These are phyloP conservation scores for Ellobius talpinus DNA, from an alignment of 2,113 vertebrate genomes.

Conservation along the genomic window DNA sequence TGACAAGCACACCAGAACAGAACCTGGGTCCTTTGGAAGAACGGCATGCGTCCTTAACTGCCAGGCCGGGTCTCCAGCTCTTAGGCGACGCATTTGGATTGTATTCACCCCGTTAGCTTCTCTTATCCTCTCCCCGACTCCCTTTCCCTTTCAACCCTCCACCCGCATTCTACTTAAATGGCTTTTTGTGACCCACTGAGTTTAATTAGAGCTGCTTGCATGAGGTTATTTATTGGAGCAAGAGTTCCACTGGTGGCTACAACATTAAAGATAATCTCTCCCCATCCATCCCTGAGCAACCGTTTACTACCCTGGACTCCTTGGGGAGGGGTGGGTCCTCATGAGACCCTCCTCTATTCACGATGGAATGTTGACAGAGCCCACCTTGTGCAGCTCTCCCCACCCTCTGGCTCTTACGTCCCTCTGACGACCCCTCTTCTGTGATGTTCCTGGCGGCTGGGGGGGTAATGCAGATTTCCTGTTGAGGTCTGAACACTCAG, in stretches of 20 bases:
- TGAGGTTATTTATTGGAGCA: not conserved
- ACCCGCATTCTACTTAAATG: no score
- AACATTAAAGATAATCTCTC: not conserved
- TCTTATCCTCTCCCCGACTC: not conserved
- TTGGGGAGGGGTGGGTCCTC: not conserved
- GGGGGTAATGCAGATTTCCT: not conserved
- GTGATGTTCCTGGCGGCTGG: not conserved
- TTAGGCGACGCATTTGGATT: no score
- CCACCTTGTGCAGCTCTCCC: not conserved
- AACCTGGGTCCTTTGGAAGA: not conserved
- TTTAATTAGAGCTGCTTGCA: not conserved
- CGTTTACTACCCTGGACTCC: not conserved
- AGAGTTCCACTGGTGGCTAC: no score
- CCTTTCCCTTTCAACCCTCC: no score
- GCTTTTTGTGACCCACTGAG: not conserved
- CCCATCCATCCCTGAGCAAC: no score
- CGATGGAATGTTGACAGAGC: not conserved
- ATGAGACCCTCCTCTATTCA: not conserved
- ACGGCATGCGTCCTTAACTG: accelerated
- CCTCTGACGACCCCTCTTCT: not conserved
- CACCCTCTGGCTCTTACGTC: no score
- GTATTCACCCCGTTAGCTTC: not conserved
- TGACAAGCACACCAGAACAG: not conserved
- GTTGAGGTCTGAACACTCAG: not conserved
- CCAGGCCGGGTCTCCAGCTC: not conserved